phyloP scores from a whole-genome alignment of 2,888 invertebrate genomes.

The Bedellia somnulentella region DNA sequence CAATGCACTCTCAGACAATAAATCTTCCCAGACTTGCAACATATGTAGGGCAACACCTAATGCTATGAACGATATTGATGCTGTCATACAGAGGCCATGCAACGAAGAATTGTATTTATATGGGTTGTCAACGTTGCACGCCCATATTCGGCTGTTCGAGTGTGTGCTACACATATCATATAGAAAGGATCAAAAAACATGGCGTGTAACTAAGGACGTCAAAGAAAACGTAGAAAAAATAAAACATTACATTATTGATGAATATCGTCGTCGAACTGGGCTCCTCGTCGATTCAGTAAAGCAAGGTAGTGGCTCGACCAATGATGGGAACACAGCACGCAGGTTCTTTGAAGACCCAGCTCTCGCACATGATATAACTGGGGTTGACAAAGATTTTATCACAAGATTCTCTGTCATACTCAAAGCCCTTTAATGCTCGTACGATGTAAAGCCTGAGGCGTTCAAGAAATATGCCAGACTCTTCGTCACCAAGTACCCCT shows the following conservation, averaged over 20 bases:
- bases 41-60: slow-evolving; percentile 1
- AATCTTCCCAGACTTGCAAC: background rate
- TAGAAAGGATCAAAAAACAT: background rate
- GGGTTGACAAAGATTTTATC: slow-evolving; percentile 1
- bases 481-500: too few species aligned
- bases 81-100: too few species aligned
- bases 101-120: too few species aligned
- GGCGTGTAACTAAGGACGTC: background rate
- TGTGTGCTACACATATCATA: background rate
- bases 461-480: too few species aligned
- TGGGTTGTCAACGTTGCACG: too few species aligned
- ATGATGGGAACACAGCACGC: slow-evolving; percentile 4
- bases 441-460: too few species aligned
- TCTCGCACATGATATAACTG: slow-evolving; percentile 2
- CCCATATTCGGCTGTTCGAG: too few species aligned
- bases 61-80: background rate
- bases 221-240: background rate
- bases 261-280: background rate
- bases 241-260: too few species aligned
- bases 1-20: too few species aligned
- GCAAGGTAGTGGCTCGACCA: slow-evolving; percentile 1
- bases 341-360: slow-evolving; percentile 1
- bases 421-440: too few species aligned
- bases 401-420: too few species aligned
- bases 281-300: background rate